Base-by-base conservation (phyloP, 2,113 vertebrate genomes). In the Barnardius zonarius region DNA sequence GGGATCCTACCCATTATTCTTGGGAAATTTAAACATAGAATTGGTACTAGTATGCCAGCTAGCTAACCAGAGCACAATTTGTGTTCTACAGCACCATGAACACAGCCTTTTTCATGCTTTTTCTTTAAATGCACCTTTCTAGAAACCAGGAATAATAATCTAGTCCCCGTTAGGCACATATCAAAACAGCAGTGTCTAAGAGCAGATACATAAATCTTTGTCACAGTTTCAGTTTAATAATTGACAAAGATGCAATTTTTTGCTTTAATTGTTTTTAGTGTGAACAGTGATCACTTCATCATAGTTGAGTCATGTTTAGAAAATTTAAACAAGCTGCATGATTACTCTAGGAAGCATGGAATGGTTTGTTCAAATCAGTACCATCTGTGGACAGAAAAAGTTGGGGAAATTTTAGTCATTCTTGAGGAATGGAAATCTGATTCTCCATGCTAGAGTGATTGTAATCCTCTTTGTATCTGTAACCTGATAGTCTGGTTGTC, bases 391-490 rank as follows among this genome's bases (percentile, higher is more conserved):
- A 52, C 67, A 96, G 94, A 97, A 96, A 97, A 96, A 92, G 86
- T 93, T 85, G 52, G 93, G 96, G 92, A 90, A 90, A 96, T 97
- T 98, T 98, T 97, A 97, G 97, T 98, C 97, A 98, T 97, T 98
- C 98, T 97, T 95, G 97, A 97, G 96, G 97, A 98, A 98, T 98
- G 97, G 96, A 97, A 98, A 98, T 97, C 94, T 97, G 97, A 98
- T 98, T 98, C 97, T 97, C 95, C 98, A 97, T 98, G 97, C 97
- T 97, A 90, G 97, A 97, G 95, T 96, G 97, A 98, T 91, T 96
- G 92, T 98, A 98, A 98, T 98, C 98, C 96, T 97, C 95, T 98
- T 98, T 98, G 96, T 98, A 98, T 98, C 96, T 98, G 98, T 98
- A 98, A 98, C 93, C 97, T 90, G 97, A 98, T 98, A 98, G 88